Evolutionary conservation across 2,113 vertebrate species (phyloP).

Genomic region (Eptatretus burgeri): DNA sequence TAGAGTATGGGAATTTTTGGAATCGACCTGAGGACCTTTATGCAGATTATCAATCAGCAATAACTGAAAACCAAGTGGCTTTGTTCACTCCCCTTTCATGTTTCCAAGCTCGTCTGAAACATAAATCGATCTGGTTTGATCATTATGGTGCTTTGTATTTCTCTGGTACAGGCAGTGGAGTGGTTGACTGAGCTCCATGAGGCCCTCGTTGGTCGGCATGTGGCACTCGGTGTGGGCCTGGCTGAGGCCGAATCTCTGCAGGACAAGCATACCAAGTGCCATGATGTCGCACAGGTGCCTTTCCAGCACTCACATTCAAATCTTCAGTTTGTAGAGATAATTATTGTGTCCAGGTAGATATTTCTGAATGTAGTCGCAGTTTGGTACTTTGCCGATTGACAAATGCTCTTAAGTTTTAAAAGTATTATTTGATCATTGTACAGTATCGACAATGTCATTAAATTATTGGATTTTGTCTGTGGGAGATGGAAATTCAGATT

Average conservation of each 20-base stretch:
- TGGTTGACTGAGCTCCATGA: constrained; percentile 80
- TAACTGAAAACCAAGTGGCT: no score
- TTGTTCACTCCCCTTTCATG: no score
- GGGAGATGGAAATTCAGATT: background rate
- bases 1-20: no score
- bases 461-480: background rate
- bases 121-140: no score
- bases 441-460: background rate
- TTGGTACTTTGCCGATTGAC: background rate
- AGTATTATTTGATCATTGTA: background rate
- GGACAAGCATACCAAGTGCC: constrained; percentile 94
- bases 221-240: constrained; percentile 51
- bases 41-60: no score
- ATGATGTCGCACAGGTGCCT: constrained; percentile 80
- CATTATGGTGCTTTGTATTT: no score
- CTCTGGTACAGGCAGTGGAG: constrained; percentile 40
- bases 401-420: background rate
- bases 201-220: constrained; percentile 70
- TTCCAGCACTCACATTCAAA: no score
- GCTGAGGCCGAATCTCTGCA: constrained; percentile 70
- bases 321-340: constrained; percentile 7
- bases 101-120: no score
- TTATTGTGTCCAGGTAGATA: constrained; percentile 12
- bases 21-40: no score
- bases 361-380: background rate